Evolutionary conservation across 1,140 invertebrate genomes (phyloP).

Genomic region (Helicoverpa armigera): DNA sequence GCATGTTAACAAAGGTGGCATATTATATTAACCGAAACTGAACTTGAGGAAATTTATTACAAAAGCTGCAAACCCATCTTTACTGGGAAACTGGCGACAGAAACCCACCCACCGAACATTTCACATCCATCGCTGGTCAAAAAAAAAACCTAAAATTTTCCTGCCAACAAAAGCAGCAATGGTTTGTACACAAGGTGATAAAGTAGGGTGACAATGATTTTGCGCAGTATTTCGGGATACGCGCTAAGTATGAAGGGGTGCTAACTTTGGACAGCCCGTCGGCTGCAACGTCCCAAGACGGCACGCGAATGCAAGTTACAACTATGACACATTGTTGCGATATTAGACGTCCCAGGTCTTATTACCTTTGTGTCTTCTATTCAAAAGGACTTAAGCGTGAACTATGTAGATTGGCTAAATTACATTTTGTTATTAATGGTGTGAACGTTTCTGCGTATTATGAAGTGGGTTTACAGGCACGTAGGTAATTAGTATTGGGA

Average conservation of each 20-base stretch:
- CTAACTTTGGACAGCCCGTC: conserved; percentile 68
- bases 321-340: conserved; percentile 46
- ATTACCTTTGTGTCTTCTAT: conserved; percentile 35
- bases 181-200: conserved; percentile 15
- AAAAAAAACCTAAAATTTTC: not conserved
- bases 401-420: not conserved
- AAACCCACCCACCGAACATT: not conserved
- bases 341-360: conserved; percentile 43
- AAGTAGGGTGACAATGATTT: conserved; percentile 44
- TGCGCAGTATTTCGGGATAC: conserved; percentile 48
- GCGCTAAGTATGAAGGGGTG: conserved; percentile 65
- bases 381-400: not conserved
- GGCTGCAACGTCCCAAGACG: conserved; percentile 49
- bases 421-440: not conserved
- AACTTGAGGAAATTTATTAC: conserved; percentile 72
- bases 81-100: conserved; percentile 23
- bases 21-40: conserved; percentile 73
- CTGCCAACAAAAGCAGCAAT: conserved; percentile 51
- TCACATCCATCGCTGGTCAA: conserved; percentile 39
- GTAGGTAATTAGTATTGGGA: too few relatives aligned
- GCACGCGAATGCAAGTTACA: conserved; percentile 47
- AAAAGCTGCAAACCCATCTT: conserved; percentile 59
- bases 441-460: not conserved
- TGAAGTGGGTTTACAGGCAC: too few relatives aligned
- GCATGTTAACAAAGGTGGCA: conserved; percentile 73